phyloP scores from a whole-genome alignment of 2,888 invertebrate species.

The Campoletis raptor region DNA sequence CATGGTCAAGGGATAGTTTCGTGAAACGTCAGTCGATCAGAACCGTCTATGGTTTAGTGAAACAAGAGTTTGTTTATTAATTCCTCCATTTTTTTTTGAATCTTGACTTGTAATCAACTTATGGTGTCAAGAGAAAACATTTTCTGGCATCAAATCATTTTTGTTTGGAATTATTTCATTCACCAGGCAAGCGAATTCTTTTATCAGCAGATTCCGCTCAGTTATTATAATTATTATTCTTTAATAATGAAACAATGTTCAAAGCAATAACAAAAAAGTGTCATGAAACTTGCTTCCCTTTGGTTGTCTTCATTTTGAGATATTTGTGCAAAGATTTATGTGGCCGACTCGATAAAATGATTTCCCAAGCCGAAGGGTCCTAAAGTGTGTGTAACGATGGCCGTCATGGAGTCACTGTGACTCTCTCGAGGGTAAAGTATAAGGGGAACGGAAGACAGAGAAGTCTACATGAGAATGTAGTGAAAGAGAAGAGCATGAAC shows the following conservation, averaged over 20 bases:
- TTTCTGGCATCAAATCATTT: too few species aligned
- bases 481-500: slow-evolving; percentile 58
- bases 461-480: slow-evolving; percentile 44
- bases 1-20: slow-evolving; percentile 55
- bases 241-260: too few species aligned
- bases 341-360: slow-evolving; percentile 39
- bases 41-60: slow-evolving; percentile 41
- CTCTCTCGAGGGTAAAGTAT: slow-evolving; percentile 62
- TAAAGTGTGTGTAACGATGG: slow-evolving; percentile 25
- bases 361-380: slow-evolving; percentile 28
- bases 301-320: not conserved
- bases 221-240: too few species aligned
- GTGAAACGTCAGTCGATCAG: slow-evolving; percentile 72
- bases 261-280: too few species aligned
- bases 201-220: too few species aligned
- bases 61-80: slow-evolving; percentile 37
- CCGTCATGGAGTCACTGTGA: slow-evolving; percentile 26
- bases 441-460: slow-evolving; percentile 68
- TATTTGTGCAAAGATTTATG: not conserved
- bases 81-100: not conserved
- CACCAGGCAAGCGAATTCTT: too few species aligned
- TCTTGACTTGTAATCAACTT: too few species aligned
- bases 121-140: too few species aligned
- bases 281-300: not conserved
- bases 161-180: too few species aligned